A percentile compares a stretch with the other conserved stretches of the same genome.
Conservation (phyloP, 1,140 invertebrate genomes). For the Drosophila triauraria region DNA sequence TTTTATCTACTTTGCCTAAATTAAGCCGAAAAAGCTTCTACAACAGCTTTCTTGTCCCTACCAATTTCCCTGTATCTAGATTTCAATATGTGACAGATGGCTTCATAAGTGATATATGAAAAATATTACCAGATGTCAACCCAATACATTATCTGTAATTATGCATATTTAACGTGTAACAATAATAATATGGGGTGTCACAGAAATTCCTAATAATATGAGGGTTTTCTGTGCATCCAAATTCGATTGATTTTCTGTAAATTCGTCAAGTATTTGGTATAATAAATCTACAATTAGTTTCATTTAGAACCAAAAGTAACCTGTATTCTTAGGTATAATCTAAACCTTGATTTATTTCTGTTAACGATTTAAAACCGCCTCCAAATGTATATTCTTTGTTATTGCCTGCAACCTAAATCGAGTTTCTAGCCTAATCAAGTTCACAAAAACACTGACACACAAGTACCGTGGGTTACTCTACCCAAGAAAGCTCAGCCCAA, state of each 20-base stretch:
- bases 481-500: background rate
- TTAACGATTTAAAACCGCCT: background rate
- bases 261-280: background rate
- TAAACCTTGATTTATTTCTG: background rate
- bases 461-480: slow-evolving; percentile 12
- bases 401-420: background rate
- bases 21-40: too few species aligned
- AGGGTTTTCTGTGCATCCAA: background rate
- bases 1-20: too few species aligned
- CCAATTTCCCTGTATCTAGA: too few species aligned
- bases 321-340: background rate
- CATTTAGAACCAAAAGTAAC: background rate
- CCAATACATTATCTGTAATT: slow-evolving; percentile 2
- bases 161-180: background rate
- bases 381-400: background rate
- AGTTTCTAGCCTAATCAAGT: slow-evolving; percentile 26
- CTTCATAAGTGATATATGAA: background rate
- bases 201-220: background rate
- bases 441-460: background rate
- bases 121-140: background rate
- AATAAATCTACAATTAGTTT: background rate
- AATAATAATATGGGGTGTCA: background rate
- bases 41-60: background rate
- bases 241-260: background rate
- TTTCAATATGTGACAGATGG: background rate